Evolutionary conservation across 2,113 vertebrate species (phyloP).

Genomic region (Phoenicopterus ruber): DNA sequence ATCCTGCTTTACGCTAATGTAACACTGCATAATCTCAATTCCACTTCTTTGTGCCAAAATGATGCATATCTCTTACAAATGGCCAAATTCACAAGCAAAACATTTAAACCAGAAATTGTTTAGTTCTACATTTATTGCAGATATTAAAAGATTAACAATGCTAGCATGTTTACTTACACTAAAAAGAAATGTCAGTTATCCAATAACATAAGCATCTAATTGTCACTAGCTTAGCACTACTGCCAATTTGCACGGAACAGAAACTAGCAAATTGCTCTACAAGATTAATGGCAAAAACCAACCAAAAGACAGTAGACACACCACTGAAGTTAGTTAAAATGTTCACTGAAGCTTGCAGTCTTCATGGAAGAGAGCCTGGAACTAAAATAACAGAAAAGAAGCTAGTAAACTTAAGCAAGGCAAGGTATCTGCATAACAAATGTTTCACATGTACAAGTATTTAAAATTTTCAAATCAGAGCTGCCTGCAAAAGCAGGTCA

Average conservation of each 20-base stretch:
- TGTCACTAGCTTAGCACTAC: constrained; percentile 30
- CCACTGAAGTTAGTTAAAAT: constrained; percentile 57
- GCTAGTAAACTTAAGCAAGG: constrained; percentile 43
- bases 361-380: constrained; percentile 68
- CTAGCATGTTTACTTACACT: constrained; percentile 57
- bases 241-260: constrained; percentile 26
- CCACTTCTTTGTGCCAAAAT: not conserved
- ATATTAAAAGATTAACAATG: constrained; percentile 49
- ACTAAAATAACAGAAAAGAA: constrained; percentile 72
- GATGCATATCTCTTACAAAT: not conserved
- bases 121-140: constrained; percentile 73
- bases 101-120: not conserved
- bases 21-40: not conserved
- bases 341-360: constrained; percentile 69
- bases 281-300: constrained; percentile 41
- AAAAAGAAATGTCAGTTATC: constrained; percentile 27
- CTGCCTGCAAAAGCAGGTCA: constrained; percentile 1
- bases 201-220: constrained; percentile 49
- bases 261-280: constrained; percentile 47
- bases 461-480: not conserved
- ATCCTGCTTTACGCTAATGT: not conserved
- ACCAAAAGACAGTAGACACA: constrained; percentile 64
- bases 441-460: not conserved
- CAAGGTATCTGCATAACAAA: not conserved
- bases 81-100: constrained; percentile 35